Conservation (phyloP, 2,888 invertebrate species). For the Micoletzkya japonica region DNA sequence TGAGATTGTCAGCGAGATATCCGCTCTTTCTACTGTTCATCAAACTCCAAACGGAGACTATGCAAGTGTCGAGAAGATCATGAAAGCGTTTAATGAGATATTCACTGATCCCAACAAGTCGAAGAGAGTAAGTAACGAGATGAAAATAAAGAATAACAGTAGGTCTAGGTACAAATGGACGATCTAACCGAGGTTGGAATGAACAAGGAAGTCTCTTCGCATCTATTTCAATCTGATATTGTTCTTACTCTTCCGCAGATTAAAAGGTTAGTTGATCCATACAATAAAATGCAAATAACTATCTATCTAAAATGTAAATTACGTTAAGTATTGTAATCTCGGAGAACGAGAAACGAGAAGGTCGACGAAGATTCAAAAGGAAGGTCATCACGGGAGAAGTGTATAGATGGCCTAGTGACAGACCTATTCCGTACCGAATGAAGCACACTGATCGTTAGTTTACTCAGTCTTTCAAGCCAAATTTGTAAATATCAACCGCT, state of each 20-base stretch:
- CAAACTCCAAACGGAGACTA: constrained; percentile 14
- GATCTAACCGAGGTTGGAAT: constrained; percentile 59
- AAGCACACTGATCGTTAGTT: constrained; percentile 54
- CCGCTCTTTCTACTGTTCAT: constrained; percentile 10
- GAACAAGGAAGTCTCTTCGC: constrained; percentile 55
- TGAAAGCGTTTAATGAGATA: constrained; percentile 4
- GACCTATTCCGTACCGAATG: constrained; percentile 54
- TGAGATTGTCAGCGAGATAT: constrained; percentile 18
- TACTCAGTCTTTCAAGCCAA: neutral
- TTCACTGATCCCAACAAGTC: constrained; percentile 1
- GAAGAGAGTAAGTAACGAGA: constrained; percentile 4
- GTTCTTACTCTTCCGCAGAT: constrained; percentile 57
- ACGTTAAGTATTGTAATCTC: constrained; percentile 45
- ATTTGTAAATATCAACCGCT: neutral
- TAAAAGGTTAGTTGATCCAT: constrained; percentile 35
- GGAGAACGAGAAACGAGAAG: constrained; percentile 39
- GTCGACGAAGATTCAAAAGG: constrained; percentile 32
- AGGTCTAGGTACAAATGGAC: constrained; percentile 8
- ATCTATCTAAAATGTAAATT: neutral
- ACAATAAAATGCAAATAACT: neutral
- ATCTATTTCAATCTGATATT: constrained; percentile 60
- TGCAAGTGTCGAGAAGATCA: constrained; percentile 14
- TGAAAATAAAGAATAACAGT: neutral
- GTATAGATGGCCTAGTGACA: constrained; percentile 55
- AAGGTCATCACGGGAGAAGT: constrained; percentile 61